Percentiles rank a stretch among this genome's conserved stretches.
These are phyloP conservation scores for Pedionomus torquatus DNA, from an alignment of 2,113 vertebrate species.

Conservation along the genomic window DNA sequence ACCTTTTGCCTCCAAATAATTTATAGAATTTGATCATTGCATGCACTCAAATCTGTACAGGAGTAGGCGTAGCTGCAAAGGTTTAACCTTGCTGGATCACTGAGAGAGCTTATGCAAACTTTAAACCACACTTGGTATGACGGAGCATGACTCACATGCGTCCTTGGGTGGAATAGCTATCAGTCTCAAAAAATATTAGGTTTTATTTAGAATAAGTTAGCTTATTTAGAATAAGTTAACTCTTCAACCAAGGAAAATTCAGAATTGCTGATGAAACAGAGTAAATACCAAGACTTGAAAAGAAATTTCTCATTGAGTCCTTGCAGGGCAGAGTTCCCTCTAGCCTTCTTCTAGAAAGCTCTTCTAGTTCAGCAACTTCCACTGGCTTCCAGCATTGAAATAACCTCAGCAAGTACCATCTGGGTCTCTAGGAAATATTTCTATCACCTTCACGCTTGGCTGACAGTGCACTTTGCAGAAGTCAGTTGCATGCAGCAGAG, in stretches of 20 bases:
- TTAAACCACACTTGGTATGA: not conserved
- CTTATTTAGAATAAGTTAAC: not conserved
- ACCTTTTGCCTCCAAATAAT: not conserved
- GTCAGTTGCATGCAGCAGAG: not conserved
- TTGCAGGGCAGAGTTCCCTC: not conserved
- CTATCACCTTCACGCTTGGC: not conserved
- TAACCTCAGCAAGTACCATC: not conserved
- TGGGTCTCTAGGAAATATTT: not conserved
- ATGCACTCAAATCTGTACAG: not conserved
- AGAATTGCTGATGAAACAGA: not conserved
- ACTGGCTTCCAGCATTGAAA: not conserved
- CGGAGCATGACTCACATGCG: not conserved
- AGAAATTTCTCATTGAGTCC: not conserved
- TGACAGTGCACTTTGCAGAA: not conserved
- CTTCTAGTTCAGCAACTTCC: not conserved
- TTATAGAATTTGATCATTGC: not conserved
- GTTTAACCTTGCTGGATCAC: not conserved
- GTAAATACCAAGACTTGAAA: not conserved
- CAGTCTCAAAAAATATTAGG: not conserved
- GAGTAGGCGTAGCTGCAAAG: not conserved
- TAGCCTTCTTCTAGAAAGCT: not conserved
- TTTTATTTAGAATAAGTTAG: not conserved
- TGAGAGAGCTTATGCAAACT: not conserved
- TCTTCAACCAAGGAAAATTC: not conserved
- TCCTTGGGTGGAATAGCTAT: not conserved